Percentiles rank a stretch among this genome's conserved stretches.
phyloP scores from a whole-genome alignment of 2,888 invertebrate species.

The Electrophaes corylata region DNA sequence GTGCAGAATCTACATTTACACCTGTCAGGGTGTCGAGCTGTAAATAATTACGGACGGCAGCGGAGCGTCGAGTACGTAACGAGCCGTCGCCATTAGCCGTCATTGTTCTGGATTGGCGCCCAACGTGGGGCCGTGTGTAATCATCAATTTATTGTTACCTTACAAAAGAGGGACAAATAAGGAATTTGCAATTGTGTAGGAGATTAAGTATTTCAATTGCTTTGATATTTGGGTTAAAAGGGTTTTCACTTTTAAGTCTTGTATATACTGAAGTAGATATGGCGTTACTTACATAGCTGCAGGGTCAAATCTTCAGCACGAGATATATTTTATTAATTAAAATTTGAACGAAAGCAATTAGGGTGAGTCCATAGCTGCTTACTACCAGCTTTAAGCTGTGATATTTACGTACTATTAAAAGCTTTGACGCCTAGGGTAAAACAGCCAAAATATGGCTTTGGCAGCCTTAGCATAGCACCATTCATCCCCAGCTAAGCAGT shows the following conservation, averaged over 20 bases:
- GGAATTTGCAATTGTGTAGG: slow-evolving; percentile 15
- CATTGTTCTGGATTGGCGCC: slow-evolving; percentile 67
- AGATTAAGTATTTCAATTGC: slow-evolving; percentile 18
- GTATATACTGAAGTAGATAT: too few species aligned
- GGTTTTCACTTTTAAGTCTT: neutral
- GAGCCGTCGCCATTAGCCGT: slow-evolving; percentile 67
- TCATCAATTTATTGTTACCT: slow-evolving; percentile 32
- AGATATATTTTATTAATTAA: neutral
- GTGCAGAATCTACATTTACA: slow-evolving; percentile 26
- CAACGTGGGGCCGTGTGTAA: slow-evolving; percentile 54
- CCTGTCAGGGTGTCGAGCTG: slow-evolving; percentile 28
- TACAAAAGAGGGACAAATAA: slow-evolving; percentile 26
- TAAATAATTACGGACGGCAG: slow-evolving; percentile 28
- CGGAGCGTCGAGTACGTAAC: slow-evolving; percentile 57
- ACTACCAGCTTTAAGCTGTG: neutral
- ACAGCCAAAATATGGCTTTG: slow-evolving; percentile 43
- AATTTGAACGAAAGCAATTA: neutral
- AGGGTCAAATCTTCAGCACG: too few species aligned
- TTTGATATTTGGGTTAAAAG: neutral
- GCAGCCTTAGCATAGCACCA: slow-evolving; percentile 37
- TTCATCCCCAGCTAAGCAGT: slow-evolving; percentile 39
- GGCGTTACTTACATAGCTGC: too few species aligned
- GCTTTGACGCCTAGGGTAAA: slow-evolving; percentile 25
- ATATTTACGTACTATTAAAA: slow-evolving; percentile 1
- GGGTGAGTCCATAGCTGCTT: neutral